Evolutionary conservation across 2,797 vertebrate species (phyloP).

Genomic region (Cygnus olor): DNA sequence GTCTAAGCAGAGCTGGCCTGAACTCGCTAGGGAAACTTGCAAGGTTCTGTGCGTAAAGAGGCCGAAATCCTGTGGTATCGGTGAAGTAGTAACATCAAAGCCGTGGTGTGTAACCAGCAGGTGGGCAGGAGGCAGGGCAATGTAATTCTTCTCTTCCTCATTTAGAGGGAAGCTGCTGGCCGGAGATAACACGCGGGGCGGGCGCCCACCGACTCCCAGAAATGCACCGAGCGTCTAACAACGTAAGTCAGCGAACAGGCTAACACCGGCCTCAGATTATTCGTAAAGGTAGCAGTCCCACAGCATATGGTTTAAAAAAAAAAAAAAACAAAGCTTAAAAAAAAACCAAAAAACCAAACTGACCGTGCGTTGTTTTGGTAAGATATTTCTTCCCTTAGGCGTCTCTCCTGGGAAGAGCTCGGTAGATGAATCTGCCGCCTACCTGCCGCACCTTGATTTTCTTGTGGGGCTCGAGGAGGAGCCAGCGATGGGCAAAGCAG

Average conservation of each 20-base stretch:
- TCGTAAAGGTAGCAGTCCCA: neutral
- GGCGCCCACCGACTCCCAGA: neutral
- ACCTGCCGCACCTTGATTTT: slow-evolving; percentile 38
- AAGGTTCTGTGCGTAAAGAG: neutral
- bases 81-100: neutral
- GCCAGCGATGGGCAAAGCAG: neutral
- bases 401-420: slow-evolving; percentile 28
- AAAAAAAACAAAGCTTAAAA: neutral
- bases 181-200: neutral
- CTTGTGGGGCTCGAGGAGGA: slow-evolving; percentile 25
- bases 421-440: slow-evolving; percentile 24
- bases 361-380: neutral
- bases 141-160: neutral
- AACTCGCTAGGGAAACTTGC: neutral
- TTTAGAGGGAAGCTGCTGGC: neutral
- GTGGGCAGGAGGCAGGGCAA: neutral
- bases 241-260: neutral
- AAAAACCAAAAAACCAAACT: neutral
- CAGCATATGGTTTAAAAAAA: neutral
- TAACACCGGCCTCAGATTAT: neutral
- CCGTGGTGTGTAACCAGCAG: neutral
- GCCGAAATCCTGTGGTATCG: fast-evolving
- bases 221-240: neutral
- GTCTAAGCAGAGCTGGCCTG: neutral
- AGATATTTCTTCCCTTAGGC: slow-evolving; percentile 39